A percentile compares a stretch with the other conserved stretches of the same genome.
These are phyloP conservation scores for Nannospalax galili DNA, from an alignment of 2,113 vertebrate species.

Conservation along the genomic window DNA sequence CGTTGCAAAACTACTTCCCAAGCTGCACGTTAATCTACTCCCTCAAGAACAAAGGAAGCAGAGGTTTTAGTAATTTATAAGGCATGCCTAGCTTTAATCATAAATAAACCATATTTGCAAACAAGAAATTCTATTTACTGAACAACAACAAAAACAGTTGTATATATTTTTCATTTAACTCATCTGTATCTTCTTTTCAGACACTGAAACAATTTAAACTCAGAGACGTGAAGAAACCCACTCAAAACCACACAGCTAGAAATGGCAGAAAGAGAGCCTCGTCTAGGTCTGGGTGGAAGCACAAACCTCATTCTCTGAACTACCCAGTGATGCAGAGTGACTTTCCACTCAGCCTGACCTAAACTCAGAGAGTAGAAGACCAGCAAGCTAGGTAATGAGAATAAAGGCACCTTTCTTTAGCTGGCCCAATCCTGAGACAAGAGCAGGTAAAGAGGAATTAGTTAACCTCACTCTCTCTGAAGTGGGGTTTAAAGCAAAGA, in stretches of 20 bases:
- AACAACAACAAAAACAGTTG: not conserved
- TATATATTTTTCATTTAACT: slow-evolving; percentile 12
- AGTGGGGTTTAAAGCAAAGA: slow-evolving; percentile 53
- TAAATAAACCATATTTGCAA: not conserved
- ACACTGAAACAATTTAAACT: slow-evolving; percentile 8
- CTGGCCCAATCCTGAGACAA: slow-evolving; percentile 49
- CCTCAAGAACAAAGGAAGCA: slow-evolving; percentile 18
- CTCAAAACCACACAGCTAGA: not conserved
- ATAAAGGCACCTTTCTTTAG: slow-evolving; percentile 46
- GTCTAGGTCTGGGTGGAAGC: not conserved
- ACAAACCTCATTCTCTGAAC: not conserved
- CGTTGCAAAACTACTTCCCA: slow-evolving; percentile 35
- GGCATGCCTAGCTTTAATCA: slow-evolving; percentile 30
- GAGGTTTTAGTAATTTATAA: slow-evolving; percentile 34
- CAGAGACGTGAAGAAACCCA: slow-evolving; percentile 55
- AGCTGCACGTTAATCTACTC: not conserved
- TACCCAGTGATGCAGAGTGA: not conserved
- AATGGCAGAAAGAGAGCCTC: not conserved
- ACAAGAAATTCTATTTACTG: slow-evolving; percentile 24
- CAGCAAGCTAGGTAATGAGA: not conserved
- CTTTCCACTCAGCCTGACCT: slow-evolving; percentile 38
- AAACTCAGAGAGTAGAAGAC: slow-evolving; percentile 39
- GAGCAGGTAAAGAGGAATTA: slow-evolving; percentile 49
- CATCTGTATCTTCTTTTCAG: not conserved
- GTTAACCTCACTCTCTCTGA: slow-evolving; percentile 48